Conservation (phyloP, 92 coral and sea anemone genomes). For the Pocillopora grandis region DNA sequence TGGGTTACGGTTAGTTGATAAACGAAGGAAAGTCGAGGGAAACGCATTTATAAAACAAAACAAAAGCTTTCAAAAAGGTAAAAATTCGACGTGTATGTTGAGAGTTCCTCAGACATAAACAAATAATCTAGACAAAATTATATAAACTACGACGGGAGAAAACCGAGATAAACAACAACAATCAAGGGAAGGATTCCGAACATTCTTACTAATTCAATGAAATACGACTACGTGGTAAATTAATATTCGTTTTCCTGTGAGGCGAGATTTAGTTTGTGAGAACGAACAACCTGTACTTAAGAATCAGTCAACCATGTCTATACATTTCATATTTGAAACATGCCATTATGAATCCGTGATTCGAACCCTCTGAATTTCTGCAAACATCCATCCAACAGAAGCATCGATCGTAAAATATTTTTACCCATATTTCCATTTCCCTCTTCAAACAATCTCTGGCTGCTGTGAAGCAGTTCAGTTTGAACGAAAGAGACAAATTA, state of each 20-base stretch:
- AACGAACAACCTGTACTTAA: not conserved
- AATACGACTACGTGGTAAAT: slow-evolving; percentile 2
- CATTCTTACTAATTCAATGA: slow-evolving; percentile 6
- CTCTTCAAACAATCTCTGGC: not conserved
- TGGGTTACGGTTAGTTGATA: not conserved
- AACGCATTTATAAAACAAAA: not conserved
- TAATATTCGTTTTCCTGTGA: not conserved
- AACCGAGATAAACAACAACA: slow-evolving; percentile 18
- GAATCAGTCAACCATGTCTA: slow-evolving; percentile 26
- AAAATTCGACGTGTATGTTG: not conserved
- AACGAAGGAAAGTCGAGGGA: not conserved
- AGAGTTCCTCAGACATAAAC: slow-evolving; percentile 18
- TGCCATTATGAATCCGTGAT: not conserved
- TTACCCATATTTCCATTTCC: not conserved
- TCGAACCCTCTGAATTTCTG: not conserved
- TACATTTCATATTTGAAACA: not conserved
- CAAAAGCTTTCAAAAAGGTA: slow-evolving; percentile 9
- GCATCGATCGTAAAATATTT: not conserved
- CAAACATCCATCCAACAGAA: not conserved
- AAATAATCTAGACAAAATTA: not conserved
- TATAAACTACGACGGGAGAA: not conserved
- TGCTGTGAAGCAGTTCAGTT: not conserved
- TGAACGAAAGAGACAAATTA: not conserved
- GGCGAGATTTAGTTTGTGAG: too few relatives aligned
- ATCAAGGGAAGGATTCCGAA: slow-evolving; percentile 18